phyloP scores from a whole-genome alignment of 2,888 invertebrate genomes.

The Rhogogaster chlorosoma region DNA sequence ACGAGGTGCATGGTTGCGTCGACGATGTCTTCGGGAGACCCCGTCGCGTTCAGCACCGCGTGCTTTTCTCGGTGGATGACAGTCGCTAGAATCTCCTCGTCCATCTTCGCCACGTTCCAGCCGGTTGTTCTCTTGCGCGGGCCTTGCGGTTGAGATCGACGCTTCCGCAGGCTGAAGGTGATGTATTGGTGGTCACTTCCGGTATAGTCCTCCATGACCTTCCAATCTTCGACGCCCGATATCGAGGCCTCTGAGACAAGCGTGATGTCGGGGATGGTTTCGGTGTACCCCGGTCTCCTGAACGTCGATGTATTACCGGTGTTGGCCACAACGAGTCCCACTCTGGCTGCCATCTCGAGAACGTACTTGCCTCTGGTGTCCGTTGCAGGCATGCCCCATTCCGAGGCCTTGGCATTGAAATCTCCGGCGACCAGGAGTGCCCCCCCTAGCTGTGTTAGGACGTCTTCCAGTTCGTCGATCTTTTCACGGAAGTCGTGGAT shows the following conservation, averaged over 20 bases:
- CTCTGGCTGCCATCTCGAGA: too few relatives aligned
- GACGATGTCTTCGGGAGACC: neutral
- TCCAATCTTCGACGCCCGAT: neutral
- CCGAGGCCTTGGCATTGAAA: too few relatives aligned
- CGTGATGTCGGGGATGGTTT: slow-evolving; percentile 19
- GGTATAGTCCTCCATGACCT: slow-evolving; percentile 2
- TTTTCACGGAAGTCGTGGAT: slow-evolving; percentile 45
- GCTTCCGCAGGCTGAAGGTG: slow-evolving; percentile 25
- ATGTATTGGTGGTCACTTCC: slow-evolving; percentile 21
- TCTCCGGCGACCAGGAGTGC: too few relatives aligned
- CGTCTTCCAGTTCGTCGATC: slow-evolving; percentile 35
- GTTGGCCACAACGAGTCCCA: slow-evolving; percentile 51
- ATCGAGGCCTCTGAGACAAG: neutral
- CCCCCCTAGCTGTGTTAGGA: neutral
- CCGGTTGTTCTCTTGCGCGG: neutral
- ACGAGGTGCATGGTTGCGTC: neutral
- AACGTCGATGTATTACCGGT: slow-evolving; percentile 26
- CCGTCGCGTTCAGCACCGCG: neutral
- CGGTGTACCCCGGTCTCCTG: slow-evolving; percentile 19
- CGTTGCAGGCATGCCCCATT: too few relatives aligned
- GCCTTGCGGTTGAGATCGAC: neutral
- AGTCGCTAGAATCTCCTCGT: slow-evolving; percentile 39
- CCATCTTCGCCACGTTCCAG: slow-evolving; percentile 48
- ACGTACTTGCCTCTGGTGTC: too few relatives aligned
- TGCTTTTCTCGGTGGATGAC: neutral